Conservation (phyloP, 1,140 invertebrate genomes). For the Adoxophyes honmai region DNA sequence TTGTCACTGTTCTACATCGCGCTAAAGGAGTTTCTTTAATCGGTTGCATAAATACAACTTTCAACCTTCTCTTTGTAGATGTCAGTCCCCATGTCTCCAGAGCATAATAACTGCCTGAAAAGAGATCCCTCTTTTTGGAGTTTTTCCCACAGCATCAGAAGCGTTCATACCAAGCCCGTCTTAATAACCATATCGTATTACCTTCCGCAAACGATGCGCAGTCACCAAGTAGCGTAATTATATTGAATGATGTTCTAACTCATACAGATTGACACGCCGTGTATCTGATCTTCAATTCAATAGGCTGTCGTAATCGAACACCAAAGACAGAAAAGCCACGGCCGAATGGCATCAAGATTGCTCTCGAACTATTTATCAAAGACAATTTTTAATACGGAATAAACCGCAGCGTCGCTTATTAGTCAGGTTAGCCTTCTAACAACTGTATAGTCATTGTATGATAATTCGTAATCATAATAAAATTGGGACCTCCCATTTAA, state of each 20-base stretch:
- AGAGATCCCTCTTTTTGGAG: no score
- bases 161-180: not conserved
- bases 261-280: conserved; percentile 10
- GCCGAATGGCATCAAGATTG: conserved; percentile 58
- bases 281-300: conserved; percentile 44
- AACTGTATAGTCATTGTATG: conserved; percentile 55
- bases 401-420: conserved; percentile 17
- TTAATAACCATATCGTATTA: conserved; percentile 1
- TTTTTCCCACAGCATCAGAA: no score
- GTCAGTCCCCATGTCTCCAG: no score
- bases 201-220: not conserved
- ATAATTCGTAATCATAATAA: conserved; percentile 50
- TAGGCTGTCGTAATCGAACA: conserved; percentile 39
- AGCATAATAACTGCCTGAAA: no score
- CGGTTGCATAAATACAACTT: no score
- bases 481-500: conserved; percentile 46
- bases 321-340: conserved; percentile 52
- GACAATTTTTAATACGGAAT: conserved; percentile 40
- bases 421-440: conserved; percentile 33
- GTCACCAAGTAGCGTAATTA: conserved; percentile 17
- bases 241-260: conserved; percentile 18
- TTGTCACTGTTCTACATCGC: no score
- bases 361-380: conserved; percentile 52
- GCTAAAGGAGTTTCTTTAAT: no score
- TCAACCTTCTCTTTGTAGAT: no score